Percentiles rank a stretch among this genome's conserved stretches.
phyloP scores from a whole-genome alignment of 1,140 invertebrate genomes.

The Mactra quadrangularis region DNA sequence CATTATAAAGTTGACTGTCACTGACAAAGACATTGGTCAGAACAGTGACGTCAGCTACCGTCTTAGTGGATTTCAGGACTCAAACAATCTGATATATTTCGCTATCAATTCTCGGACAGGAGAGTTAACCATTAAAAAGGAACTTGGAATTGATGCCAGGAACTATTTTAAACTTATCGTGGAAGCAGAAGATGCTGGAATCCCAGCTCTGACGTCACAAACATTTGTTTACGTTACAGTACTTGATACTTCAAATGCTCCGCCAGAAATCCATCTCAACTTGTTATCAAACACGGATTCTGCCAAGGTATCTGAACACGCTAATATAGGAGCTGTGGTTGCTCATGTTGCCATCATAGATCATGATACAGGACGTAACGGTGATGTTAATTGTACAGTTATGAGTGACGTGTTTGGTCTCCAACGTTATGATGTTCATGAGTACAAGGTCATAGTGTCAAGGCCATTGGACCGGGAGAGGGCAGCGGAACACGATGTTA shows the following conservation, averaged over 20 bases:
- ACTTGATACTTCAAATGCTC: conserved; percentile 79
- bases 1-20: conserved; percentile 87
- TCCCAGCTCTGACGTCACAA: conserved; percentile 64
- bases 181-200: conserved; percentile 66
- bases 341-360: conserved; percentile 70
- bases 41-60: conserved; percentile 92
- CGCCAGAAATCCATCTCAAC: conserved; percentile 77
- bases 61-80: conserved; percentile 84
- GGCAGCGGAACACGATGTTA: conserved; percentile 90
- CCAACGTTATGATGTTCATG: conserved; percentile 65
- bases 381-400: conserved; percentile 68
- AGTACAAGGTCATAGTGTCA: conserved; percentile 74
- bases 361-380: conserved; percentile 69
- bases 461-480: conserved; percentile 91
- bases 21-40: conserved; percentile 91
- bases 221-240: conserved; percentile 75
- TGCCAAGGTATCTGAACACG: conserved; percentile 65
- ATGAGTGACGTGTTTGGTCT: conserved; percentile 66
- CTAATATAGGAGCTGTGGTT: conserved; percentile 68
- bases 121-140: conserved; percentile 60
- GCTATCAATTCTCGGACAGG: conserved; percentile 62
- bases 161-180: conserved; percentile 68
- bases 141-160: conserved; percentile 58
- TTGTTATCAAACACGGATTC: conserved; percentile 63
- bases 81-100: conserved; percentile 65